phyloP scores from a whole-genome alignment of 2,113 vertebrate genomes.

The Cathartes aura region DNA sequence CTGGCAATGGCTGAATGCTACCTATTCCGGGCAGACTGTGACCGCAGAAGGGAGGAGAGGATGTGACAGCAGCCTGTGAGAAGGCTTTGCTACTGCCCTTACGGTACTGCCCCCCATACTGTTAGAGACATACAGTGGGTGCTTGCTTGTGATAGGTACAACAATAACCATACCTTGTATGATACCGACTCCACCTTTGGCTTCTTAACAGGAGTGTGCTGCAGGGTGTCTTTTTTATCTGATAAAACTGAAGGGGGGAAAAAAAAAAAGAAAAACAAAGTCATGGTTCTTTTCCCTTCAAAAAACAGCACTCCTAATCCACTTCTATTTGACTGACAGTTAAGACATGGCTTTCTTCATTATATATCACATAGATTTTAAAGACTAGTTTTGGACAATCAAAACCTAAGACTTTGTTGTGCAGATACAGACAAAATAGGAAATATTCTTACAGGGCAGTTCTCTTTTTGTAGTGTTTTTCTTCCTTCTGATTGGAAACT shows the following conservation, averaged over 20 bases:
- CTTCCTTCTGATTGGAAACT: constrained; percentile 98
- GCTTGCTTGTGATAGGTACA: neutral
- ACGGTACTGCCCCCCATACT: too few relatives aligned
- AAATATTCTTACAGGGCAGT: constrained; percentile 88
- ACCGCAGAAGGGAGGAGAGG: neutral
- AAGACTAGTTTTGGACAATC: neutral
- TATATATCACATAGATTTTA: neutral
- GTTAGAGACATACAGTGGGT: neutral
- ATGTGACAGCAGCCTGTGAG: neutral
- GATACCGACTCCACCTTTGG: constrained; percentile 84
- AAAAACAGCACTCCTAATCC: neutral
- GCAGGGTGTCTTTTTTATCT: constrained; percentile 88
- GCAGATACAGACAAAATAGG: neutral
- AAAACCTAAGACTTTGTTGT: neutral
- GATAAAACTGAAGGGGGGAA: constrained; percentile 83
- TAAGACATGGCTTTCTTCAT: neutral
- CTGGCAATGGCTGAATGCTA: neutral
- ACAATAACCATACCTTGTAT: constrained; percentile 81
- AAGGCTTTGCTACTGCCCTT: neutral
- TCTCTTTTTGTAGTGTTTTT: constrained; percentile 92
- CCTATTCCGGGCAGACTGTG: neutral
- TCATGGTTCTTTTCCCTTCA: neutral
- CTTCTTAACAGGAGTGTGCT: constrained; percentile 83
- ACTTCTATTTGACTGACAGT: neutral
- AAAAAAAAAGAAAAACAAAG: neutral